Conservation (phyloP, 92 coral and sea anemone species). For the Metridium senile region DNA sequence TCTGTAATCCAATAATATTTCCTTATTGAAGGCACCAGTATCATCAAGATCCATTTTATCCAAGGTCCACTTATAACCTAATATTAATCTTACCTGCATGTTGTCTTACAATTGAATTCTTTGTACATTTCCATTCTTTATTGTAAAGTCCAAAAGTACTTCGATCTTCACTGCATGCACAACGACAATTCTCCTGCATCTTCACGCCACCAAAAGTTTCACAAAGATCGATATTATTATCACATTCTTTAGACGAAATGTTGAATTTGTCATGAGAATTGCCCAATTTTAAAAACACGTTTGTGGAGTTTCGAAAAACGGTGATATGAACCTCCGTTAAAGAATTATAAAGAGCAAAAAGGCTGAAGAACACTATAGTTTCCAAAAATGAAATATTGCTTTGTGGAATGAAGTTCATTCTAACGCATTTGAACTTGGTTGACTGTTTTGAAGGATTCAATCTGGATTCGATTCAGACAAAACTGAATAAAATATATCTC, state of each 20-base stretch:
- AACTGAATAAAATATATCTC: too few species aligned
- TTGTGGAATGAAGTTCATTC: too few species aligned
- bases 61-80: too few species aligned
- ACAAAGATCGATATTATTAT: conserved; percentile 1
- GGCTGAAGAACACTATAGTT: not conserved
- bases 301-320: conserved; percentile 11
- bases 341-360: not conserved
- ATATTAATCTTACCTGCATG: conserved; percentile 33
- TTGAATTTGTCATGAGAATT: conserved; percentile 14
- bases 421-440: too few species aligned
- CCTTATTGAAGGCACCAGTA: too few species aligned
- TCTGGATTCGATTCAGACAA: too few species aligned
- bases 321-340: not conserved
- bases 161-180: conserved; percentile 16
- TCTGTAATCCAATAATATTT: too few species aligned
- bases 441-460: too few species aligned
- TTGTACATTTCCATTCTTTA: conserved; percentile 19
- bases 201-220: conserved; percentile 9
- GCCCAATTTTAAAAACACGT: too few species aligned
- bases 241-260: conserved; percentile 10
- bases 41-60: too few species aligned
- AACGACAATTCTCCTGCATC: conserved; percentile 11
- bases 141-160: conserved; percentile 31
- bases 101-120: conserved; percentile 17
- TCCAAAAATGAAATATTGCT: not conserved